Evolutionary conservation across 2,888 invertebrate genomes (phyloP).

Genomic region (Tipula vernalis): DNA sequence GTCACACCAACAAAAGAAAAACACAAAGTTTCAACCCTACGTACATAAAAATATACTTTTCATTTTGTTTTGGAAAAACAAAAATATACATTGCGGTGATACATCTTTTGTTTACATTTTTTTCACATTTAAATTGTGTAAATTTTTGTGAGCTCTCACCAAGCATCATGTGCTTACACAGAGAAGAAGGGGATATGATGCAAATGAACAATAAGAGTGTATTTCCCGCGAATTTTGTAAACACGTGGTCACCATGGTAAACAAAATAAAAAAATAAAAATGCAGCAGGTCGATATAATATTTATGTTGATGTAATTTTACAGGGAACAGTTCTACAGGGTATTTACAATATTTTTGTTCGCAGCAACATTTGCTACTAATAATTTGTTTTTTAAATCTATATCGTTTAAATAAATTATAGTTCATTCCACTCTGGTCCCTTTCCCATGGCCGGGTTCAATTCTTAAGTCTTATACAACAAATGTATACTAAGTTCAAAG

Average conservation of each 20-base stretch:
- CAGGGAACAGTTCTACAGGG: too few species aligned
- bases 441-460: neutral
- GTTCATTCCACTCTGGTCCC: neutral
- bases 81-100: neutral
- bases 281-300: too few species aligned
- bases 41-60: neutral
- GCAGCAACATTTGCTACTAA: neutral
- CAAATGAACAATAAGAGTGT: neutral
- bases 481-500: neutral
- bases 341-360: too few species aligned
- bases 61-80: neutral
- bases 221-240: neutral
- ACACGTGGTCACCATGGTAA: neutral
- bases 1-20: neutral
- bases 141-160: neutral
- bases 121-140: neutral
- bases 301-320: too few species aligned
- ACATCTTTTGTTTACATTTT: neutral
- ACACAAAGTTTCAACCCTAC: neutral
- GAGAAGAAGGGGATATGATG: neutral
- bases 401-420: neutral
- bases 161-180: neutral
- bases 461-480: neutral
- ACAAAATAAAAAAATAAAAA: neutral
- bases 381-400: too few species aligned